Percentiles rank a stretch among this genome's conserved stretches.
These are phyloP conservation scores for Cyaniris semiargus DNA, from an alignment of 2,888 invertebrate genomes.

Conservation along the genomic window DNA sequence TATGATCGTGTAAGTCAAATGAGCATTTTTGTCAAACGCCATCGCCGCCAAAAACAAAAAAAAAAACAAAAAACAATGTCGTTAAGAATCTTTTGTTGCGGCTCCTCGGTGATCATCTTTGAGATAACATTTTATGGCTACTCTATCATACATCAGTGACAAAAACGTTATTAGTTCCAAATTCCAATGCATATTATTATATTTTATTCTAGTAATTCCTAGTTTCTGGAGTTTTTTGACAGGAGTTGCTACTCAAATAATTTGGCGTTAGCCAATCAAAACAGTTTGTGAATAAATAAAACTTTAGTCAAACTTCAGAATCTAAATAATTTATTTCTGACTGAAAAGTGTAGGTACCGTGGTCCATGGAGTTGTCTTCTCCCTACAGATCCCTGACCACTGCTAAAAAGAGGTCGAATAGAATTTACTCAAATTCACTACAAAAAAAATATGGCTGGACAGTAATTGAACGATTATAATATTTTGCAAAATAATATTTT, in stretches of 20 bases:
- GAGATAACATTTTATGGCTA: conserved; percentile 69
- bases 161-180: background rate
- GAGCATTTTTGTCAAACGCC: conserved; percentile 67
- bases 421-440: no score
- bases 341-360: no score
- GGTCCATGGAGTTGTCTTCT: no score
- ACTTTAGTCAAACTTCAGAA: no score
- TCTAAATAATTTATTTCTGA: no score
- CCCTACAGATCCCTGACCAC: no score
- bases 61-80: conserved; percentile 56
- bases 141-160: conserved; percentile 46
- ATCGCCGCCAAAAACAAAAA: conserved; percentile 46
- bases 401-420: no score
- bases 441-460: no score
- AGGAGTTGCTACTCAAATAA: background rate
- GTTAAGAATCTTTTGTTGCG: conserved; percentile 55
- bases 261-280: background rate
- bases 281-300: no score
- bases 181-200: background rate
- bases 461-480: no score
- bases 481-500: no score
- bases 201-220: background rate
- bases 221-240: background rate
- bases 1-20: conserved; percentile 65
- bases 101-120: conserved; percentile 61